phyloP scores from a whole-genome alignment of 2,113 vertebrate genomes.

The Isichthys henryi region DNA sequence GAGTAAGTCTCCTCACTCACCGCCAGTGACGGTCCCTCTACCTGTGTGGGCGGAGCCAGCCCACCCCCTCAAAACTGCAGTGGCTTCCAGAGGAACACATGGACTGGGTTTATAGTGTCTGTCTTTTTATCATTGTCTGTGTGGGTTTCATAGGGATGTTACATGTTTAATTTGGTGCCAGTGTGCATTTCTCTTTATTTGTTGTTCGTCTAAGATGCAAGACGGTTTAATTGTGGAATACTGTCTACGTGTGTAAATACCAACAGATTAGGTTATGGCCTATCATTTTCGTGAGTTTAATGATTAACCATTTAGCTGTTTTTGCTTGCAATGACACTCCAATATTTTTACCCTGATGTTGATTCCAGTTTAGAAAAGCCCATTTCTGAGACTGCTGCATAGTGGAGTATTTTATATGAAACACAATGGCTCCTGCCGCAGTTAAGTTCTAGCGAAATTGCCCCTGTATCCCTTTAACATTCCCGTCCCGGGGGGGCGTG shows the following conservation, averaged over 20 bases:
- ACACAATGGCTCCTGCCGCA: neutral
- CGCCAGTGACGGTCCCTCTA: neutral
- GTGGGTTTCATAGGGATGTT: slow-evolving; percentile 14
- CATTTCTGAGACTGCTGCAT: neutral
- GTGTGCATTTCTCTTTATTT: neutral
- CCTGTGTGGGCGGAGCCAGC: slow-evolving; percentile 5
- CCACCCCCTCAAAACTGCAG: slow-evolving; percentile 7
- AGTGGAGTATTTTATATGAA: neutral
- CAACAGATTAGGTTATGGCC: neutral
- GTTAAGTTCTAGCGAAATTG: neutral
- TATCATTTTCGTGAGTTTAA: neutral
- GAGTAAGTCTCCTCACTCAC: neutral
- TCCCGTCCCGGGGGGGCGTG: neutral
- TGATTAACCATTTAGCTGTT: neutral
- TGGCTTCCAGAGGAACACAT: slow-evolving; percentile 17
- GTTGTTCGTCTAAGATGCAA: neutral
- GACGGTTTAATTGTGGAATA: neutral
- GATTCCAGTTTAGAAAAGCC: neutral
- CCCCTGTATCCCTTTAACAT: neutral
- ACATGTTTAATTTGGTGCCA: slow-evolving; percentile 8
- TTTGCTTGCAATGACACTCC: neutral
- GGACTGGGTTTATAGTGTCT: slow-evolving; percentile 21
- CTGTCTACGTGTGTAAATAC: neutral
- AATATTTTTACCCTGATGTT: neutral
- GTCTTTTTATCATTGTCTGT: slow-evolving; percentile 23